Conservation (phyloP, 2,888 invertebrate genomes). For the Diloba caeruleocephala region DNA sequence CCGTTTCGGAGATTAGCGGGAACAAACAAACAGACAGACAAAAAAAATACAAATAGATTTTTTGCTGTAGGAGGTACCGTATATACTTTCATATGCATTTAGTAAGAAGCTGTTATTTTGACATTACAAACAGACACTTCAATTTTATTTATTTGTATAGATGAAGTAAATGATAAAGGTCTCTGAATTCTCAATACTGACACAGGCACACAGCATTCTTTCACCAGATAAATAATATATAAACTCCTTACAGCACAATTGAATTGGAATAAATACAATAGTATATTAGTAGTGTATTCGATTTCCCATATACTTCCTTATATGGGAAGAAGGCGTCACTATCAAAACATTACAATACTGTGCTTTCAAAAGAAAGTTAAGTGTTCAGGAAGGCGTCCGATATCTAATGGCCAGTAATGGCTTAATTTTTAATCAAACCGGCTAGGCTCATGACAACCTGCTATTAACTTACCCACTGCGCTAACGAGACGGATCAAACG, state of each 20-base stretch:
- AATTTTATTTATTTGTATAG: too few species aligned
- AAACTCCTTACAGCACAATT: conserved; percentile 29
- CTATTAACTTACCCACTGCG: conserved; percentile 62
- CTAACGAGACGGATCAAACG: conserved; percentile 47
- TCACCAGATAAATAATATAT: conserved; percentile 21
- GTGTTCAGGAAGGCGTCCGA: conserved; percentile 40
- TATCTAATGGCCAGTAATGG: conserved; percentile 66
- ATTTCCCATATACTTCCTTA: conserved; percentile 38
- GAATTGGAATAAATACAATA: conserved; percentile 37
- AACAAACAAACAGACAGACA: too few species aligned
- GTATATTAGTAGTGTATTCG: conserved; percentile 14
- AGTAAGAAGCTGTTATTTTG: too few species aligned
- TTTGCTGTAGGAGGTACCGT: too few species aligned
- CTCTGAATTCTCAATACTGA: background rate
- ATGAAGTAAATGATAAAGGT: background rate
- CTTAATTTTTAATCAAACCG: conserved; percentile 73
- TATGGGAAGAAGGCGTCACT: conserved; percentile 18
- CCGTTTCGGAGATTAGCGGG: too few species aligned
- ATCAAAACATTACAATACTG: conserved; percentile 22
- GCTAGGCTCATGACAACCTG: conserved; percentile 63
- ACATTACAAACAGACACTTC: too few species aligned
- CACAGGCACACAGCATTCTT: conserved; percentile 21
- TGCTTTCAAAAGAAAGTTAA: conserved; percentile 43
- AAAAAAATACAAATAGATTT: too few species aligned
- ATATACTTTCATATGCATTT: too few species aligned